Conservation (phyloP, 2,888 invertebrate species). For the Helobdella robusta region DNA sequence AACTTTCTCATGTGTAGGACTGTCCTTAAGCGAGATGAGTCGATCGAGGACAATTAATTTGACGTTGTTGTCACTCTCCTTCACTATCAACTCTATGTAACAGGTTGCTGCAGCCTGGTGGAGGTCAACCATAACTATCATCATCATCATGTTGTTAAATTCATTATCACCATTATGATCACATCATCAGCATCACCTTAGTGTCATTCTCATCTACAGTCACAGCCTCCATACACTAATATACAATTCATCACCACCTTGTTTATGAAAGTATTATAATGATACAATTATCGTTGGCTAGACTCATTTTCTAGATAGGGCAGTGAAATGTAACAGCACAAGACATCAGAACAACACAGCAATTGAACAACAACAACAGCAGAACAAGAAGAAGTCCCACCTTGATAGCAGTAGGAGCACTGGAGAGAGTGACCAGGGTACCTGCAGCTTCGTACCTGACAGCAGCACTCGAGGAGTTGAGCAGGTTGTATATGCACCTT, state of each 20-base stretch:
- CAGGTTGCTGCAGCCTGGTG: conserved; percentile 80
- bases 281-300: no score
- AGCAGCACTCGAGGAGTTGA: conserved; percentile 88
- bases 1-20: conserved; percentile 73
- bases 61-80: conserved; percentile 98
- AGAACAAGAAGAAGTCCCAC: conserved; percentile 46
- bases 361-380: neutral
- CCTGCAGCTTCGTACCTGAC: conserved; percentile 98
- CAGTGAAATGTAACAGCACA: neutral
- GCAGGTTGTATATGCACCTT: conserved; percentile 89
- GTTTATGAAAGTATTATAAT: no score
- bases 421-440: conserved; percentile 90
- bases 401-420: conserved; percentile 91
- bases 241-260: no score
- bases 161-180: no score
- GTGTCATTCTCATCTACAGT: no score
- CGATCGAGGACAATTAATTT: conserved; percentile 94
- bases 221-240: no score
- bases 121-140: neutral
- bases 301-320: no score
- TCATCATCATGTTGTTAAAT: neutral
- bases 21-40: conserved; percentile 68
- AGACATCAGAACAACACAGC: conserved; percentile 7
- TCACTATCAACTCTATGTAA: conserved; percentile 96
- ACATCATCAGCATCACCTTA: no score